Percentiles rank a stretch among this genome's conserved stretches.
Evolutionary conservation across 2,888 invertebrate species (phyloP).

Genomic region (Nymphalis urticae): DNA sequence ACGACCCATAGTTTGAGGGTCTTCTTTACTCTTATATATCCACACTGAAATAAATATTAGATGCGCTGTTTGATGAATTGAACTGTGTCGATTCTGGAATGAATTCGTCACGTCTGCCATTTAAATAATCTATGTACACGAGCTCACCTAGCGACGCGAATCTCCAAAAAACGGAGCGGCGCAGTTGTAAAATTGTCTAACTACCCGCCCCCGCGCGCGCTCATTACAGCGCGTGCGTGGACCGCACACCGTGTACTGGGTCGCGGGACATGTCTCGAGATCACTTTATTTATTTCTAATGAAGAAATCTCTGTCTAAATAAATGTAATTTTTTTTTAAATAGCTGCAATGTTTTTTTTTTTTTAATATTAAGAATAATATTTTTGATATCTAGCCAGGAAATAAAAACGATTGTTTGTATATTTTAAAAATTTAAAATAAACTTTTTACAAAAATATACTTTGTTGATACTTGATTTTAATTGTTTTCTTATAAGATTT

Average conservation of each 20-base stretch:
- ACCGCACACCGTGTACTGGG: conserved; percentile 43
- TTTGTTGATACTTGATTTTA: no score
- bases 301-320: not conserved
- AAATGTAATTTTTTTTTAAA: not conserved
- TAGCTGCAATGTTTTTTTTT: no score
- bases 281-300: conserved; percentile 11
- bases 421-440: no score
- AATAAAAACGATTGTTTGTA: no score
- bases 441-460: no score
- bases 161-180: conserved; percentile 80
- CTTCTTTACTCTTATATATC: no score
- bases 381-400: no score
- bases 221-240: conserved; percentile 78
- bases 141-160: conserved; percentile 73
- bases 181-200: conserved; percentile 82
- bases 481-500: no score
- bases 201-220: conserved; percentile 77
- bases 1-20: no score
- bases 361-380: no score
- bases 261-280: conserved; percentile 49
- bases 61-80: not conserved
- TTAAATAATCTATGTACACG: conserved; percentile 54
- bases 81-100: not conserved
- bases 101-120: conserved; percentile 42
- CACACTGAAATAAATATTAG: no score